Base-by-base conservation (phyloP, 2,888 invertebrate species). In the Xiphydria camelus region DNA sequence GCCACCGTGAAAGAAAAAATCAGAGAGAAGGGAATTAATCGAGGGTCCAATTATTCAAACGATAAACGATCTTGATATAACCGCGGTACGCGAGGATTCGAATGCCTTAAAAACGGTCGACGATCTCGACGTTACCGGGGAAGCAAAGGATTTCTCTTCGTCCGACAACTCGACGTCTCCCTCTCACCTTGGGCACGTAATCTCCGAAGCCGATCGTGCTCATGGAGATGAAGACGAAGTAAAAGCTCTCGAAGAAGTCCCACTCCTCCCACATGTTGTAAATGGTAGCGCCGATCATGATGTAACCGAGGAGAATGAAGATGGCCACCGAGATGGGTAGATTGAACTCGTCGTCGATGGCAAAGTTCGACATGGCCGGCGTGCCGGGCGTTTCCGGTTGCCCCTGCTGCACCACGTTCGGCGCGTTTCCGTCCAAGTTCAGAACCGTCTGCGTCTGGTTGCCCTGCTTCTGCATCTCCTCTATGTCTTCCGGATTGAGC, bases 191-290 rank as follows among this genome's bases (percentile, higher is more conserved):
- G 1, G 95, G 95, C 0, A 94, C 90, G 51, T 88, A 82, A 77
- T 96, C 95, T 2, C 95, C 95, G 61, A 96, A 91, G n/a, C 97
- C 97, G 45, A 98, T 95, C 1, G 97, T 98, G 1, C 94, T 92
- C 86, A 96, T 91, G 0, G 95, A 94, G 61, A 97, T 91, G 72
- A 97, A 97, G 3, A 97, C 92, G 73, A 97, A 98, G 76, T 98
- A 98, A 73, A 98, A 94, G 0, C 96, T 87, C 47, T 93, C 91
- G 64, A 95, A 89, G 75, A 93, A 91, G n/a, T 82, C 82, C 97
- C 97, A 98, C 0, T 81, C 78, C 73, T 91, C 91, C 82, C 87
- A 86, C 10, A 84, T 68, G 22, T 83, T 84, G 64, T 90, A 96
- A 1, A 89, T 83, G 1, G 86, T 79, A 0, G 93, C 92, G 0